Evolutionary conservation across 2,888 invertebrate species (phyloP), one percentile per base, ranked within the genome.

Genomic region (Aphrophora alni): DNA sequence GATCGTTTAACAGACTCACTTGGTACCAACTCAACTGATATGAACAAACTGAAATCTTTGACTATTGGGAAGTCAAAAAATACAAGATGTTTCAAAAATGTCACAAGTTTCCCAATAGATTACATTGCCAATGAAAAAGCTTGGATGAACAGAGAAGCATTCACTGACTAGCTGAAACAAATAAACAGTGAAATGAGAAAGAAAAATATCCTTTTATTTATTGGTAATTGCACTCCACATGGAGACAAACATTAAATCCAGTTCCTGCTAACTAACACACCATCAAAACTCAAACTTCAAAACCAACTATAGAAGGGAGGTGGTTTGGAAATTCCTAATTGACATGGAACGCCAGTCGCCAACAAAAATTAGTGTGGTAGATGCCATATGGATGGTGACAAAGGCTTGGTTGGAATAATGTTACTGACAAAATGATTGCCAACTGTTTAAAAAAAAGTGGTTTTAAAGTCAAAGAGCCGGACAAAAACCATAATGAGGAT

Each of bases 81-180:
- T n/a, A n/a, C n/a, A n/a, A n/a, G n/a, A n/a, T n/a, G n/a, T n/a
- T n/a, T n/a, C n/a, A n/a, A n/a, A n/a, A n/a, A n/a, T n/a, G n/a
- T n/a, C n/a, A n/a, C n/a, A n/a, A n/a, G n/a, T n/a, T n/a, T n/a
- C n/a, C n/a, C n/a, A n/a, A n/a, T n/a, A n/a, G n/a, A n/a, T n/a
- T n/a, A n/a, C n/a, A n/a, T n/a, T n/a, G n/a, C n/a, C 68, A 87
- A 87, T 79, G 83, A 77, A 74, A 87, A 82, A 80, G 85, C 87
- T 25, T 87, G 87, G 88, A 88, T 88, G 87, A 88, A 86, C 75
- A 83, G 82, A 21, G 80, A 84, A 82, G 74, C 87, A 68, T 86
- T n/a, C n/a, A n/a, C n/a, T n/a, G n/a, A n/a, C n/a, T n/a, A n/a
- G n/a, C n/a, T n/a, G n/a, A n/a, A n/a, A n/a, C n/a, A n/a, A n/a